Evolutionary conservation across 2,888 invertebrate species (phyloP), one percentile per base, ranked within the genome.

Genomic region (Phengaris arion): DNA sequence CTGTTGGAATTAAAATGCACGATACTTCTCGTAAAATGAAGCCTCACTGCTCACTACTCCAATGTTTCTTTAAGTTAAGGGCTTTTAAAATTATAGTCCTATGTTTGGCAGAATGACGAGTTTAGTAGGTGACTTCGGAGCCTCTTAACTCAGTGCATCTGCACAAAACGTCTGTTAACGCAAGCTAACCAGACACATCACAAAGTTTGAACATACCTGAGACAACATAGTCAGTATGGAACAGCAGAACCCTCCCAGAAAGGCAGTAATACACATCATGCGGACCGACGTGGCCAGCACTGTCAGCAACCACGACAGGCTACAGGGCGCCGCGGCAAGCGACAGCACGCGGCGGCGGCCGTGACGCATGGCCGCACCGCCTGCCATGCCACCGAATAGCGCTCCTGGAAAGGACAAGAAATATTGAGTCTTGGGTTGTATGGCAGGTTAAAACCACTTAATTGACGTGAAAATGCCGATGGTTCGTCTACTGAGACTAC

Each of bases 191-290:
- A 35, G 35, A 2, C 35, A 35, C 35, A 35, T 2, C 35, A 35
- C 35, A 35, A 35, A 35, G 35, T 35, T 35, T 35, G 35, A 35
- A 35, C 82, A 79, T 81, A 97, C 96, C 95, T 94, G 97, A 78
- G 96, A 96, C 55, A 96, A 94, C 90, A 97, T 96, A 15, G 96
- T 96, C 55, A 96, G 94, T 82, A 97, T 95, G 13, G 96, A 96
- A 82, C 96, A 96, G 88, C 97, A 97, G 84, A 97, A 95, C 0
- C 98, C 98, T 69, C 97, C 97, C 77, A 97, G 89, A 85, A 98
- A 97, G 75, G 98, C 96, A 0, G 98, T 97, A 81, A 96, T 94
- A 89, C 97, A 97, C 94, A 98, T 96, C 90, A 97, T 95, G 83
- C 96, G 94, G 9, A 97, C 96, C 69, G 96, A 96, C 59, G 95